phyloP scores from a whole-genome alignment of 2,113 vertebrate species.

The Lophochroa leadbeateri region DNA sequence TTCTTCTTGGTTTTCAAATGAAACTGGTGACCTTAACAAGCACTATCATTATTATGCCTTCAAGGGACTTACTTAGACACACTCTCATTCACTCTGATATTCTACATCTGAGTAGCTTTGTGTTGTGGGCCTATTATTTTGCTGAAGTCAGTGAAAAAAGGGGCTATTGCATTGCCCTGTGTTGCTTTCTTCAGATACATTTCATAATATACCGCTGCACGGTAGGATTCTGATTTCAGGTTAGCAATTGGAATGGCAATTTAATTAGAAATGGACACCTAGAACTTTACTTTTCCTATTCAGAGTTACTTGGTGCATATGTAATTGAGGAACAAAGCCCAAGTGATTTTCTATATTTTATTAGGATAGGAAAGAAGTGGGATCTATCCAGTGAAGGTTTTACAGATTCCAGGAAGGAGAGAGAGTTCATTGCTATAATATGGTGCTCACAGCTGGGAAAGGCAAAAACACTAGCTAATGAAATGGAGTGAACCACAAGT shows the following conservation, averaged over 20 bases:
- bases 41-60: not conserved
- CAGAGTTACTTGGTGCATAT: not conserved
- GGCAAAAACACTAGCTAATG: not conserved
- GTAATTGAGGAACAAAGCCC: slow-evolving; percentile 2
- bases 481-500: not conserved
- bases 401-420: not conserved
- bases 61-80: not conserved
- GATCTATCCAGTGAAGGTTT: not conserved
- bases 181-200: not conserved
- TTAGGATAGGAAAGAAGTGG: not conserved
- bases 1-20: not conserved
- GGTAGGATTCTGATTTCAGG: not conserved
- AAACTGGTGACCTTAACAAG: slow-evolving; percentile 27
- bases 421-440: rapidly evolving
- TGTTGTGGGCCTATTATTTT: not conserved
- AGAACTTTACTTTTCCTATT: not conserved
- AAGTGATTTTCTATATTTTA: not conserved
- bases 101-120: not conserved
- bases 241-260: not conserved
- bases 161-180: not conserved
- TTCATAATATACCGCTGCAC: not conserved
- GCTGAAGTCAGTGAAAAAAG: not conserved
- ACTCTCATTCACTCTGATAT: not conserved
- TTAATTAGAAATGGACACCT: not conserved
- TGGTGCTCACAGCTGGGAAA: not conserved